Evolutionary conservation across 2,113 vertebrate species (phyloP).

Genomic region (Lichenostomus cassidix): DNA sequence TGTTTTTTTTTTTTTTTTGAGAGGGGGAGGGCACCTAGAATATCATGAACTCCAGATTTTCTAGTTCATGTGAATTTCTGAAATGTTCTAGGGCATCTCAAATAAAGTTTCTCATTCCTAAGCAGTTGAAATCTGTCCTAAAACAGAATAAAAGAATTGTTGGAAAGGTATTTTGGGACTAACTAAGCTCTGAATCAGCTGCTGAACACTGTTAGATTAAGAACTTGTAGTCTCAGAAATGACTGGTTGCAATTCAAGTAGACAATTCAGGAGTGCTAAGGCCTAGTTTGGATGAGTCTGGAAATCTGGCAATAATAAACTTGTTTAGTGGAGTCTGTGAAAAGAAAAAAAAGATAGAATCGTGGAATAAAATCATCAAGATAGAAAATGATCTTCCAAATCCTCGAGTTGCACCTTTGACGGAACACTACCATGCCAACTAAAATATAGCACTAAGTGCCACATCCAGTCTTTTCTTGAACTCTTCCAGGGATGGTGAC

Average conservation of each 20-base stretch:
- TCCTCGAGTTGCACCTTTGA: neutral
- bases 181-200: neutral
- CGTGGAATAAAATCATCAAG: neutral
- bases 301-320: neutral
- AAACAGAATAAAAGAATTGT: neutral
- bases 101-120: neutral
- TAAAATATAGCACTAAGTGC: neutral
- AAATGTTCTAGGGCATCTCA: neutral
- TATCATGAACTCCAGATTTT: neutral
- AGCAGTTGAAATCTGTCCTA: neutral
- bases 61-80: neutral
- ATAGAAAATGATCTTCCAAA: neutral
- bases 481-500: neutral
- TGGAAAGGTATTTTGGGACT: neutral
- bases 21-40: neutral
- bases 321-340: neutral
- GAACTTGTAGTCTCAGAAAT: neutral
- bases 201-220: neutral
- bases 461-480: fast-evolving
- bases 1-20: fast-evolving
- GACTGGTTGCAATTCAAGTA: neutral
- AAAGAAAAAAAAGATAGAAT: neutral
- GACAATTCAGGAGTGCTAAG: neutral
- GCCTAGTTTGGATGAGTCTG: neutral
- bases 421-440: neutral